phyloP scores from a whole-genome alignment of 2,797 vertebrate genomes.

The Eulemur coronatus region DNA sequence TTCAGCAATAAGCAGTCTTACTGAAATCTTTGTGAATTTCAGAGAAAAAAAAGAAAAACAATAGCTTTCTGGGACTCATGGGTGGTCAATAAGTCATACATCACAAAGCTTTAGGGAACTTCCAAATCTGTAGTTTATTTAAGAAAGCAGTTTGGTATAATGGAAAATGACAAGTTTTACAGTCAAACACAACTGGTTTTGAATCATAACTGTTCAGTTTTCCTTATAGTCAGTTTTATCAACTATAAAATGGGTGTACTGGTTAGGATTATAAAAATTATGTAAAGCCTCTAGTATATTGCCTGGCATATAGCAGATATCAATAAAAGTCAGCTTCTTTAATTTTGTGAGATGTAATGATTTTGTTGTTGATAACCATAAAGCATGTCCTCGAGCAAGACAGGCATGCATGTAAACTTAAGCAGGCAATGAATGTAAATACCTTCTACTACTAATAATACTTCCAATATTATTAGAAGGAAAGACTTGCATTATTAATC shows the following conservation, averaged over 20 bases:
- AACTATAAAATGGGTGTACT: neutral
- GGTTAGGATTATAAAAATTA: neutral
- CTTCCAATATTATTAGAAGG: neutral
- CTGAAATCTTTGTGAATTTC: neutral
- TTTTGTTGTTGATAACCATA: neutral
- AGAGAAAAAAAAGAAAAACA: neutral
- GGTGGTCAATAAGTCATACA: neutral
- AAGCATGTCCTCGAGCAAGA: neutral
- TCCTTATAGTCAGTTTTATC: neutral
- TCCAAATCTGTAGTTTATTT: neutral
- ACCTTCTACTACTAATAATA: neutral
- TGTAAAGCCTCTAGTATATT: neutral
- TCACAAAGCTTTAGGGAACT: neutral
- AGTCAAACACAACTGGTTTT: neutral
- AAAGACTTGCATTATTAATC: neutral
- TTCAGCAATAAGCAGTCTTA: neutral
- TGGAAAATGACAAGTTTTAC: neutral
- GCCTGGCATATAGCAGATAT: neutral
- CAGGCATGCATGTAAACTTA: neutral
- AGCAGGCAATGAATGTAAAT: neutral
- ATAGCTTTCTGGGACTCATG: neutral
- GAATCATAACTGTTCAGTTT: neutral
- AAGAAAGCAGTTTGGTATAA: neutral
- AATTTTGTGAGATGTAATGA: neutral
- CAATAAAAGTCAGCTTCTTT: slow-evolving; percentile 1